Evolutionary conservation across 2,113 vertebrate species (phyloP), one percentile per base, ranked within the genome.

Genomic region (Erythrocercus mccallii): DNA sequence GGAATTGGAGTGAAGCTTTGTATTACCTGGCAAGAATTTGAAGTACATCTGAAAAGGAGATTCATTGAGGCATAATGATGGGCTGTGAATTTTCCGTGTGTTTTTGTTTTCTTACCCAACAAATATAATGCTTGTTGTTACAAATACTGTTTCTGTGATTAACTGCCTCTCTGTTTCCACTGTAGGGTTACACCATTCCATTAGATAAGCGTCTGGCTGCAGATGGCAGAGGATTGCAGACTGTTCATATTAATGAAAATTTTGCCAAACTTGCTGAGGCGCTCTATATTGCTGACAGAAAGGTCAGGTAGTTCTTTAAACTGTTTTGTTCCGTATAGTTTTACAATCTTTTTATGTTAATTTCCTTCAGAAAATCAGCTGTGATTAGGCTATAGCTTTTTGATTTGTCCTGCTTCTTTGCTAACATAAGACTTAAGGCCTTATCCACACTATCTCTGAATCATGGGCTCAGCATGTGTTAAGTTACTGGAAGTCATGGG

Each of bases 171-270:
- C 50, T 91, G 60, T 91, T 95, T 88, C 81, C 81, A 4, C 40
- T 65, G n/a, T 82, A 99, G 99, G 99, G 99, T 89, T 99, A 99
- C 97, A 99, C 99, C 48, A 99, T 99, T 96, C 99, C 99, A 11
- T 97, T 99, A 79, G 99, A 99, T 93, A 99, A 99, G 93, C 99
- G 99, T 93, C 97, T 99, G 95, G 99, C 99, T 87, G 99, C 99
- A 19, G 99, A 99, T 87, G 99, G 99, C 54, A 96, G 99, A 96
- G 99, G 99, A 56, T 76, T 99, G 54, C 99, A 99, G 96, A 99
- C 99, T 0, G 99, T 99, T 88, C 99, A 99, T 86, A 99, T 99
- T 79, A 99, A 99, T 82, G 99, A 99, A 94, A 99, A 99, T 95
- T 99, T 99, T 84, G 99, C 99, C 76, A 99, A 99, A 97, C 97